Conservation (phyloP, 1,140 invertebrate genomes). For the Zophobas atratus region DNA sequence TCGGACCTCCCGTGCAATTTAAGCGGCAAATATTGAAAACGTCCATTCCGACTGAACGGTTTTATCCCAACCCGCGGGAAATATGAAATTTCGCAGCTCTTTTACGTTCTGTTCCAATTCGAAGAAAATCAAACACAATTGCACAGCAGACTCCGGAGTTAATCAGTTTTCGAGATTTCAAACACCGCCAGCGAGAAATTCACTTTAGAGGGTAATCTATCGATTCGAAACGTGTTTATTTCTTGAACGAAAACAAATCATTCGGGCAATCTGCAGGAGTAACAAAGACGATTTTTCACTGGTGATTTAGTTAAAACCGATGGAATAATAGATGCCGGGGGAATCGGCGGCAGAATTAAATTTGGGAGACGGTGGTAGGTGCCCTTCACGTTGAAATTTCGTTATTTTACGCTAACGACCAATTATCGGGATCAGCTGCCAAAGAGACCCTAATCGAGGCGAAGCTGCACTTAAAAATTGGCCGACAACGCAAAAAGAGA, state of each 20-base stretch:
- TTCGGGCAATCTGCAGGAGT: slow-evolving; percentile 57
- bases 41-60: not conserved
- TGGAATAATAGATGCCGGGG: slow-evolving; percentile 60
- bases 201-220: slow-evolving; percentile 25
- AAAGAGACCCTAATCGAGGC: slow-evolving; percentile 2
- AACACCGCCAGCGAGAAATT: slow-evolving; percentile 15
- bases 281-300: slow-evolving; percentile 61
- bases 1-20: slow-evolving; percentile 13
- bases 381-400: slow-evolving; percentile 48
- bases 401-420: slow-evolving; percentile 56
- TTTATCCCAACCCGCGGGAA: slow-evolving; percentile 11
- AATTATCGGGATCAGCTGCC: slow-evolving; percentile 59
- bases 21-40: slow-evolving; percentile 8
- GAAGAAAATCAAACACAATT: not conserved
- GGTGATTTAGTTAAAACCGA: slow-evolving; percentile 61
- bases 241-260: slow-evolving; percentile 56
- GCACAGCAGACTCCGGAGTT: not conserved
- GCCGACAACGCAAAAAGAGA: not conserved
- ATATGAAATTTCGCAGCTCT: slow-evolving; percentile 20
- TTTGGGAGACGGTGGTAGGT: slow-evolving; percentile 44
- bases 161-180: slow-evolving; percentile 32
- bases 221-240: slow-evolving; percentile 57
- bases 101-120: not conserved
- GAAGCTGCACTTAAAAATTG: not conserved
- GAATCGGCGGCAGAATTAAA: slow-evolving; percentile 54